A percentile compares a stretch with the other conserved stretches of the same genome.
These are phyloP conservation scores for Dynastes tityus DNA, from an alignment of 2,888 invertebrate genomes.

Conservation along the genomic window DNA sequence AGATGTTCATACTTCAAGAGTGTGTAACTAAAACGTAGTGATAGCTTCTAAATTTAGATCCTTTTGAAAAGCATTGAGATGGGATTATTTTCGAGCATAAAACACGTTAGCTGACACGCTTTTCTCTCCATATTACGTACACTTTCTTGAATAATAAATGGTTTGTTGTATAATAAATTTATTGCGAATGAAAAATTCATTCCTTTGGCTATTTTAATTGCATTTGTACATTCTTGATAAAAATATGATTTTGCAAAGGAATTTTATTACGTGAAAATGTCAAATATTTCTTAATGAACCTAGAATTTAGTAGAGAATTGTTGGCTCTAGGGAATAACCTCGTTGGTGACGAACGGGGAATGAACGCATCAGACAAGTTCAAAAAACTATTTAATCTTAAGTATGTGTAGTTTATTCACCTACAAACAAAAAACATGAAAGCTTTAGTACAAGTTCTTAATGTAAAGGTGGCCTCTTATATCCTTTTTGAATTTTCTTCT, in stretches of 20 bases:
- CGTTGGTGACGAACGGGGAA: too few species aligned
- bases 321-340: too few species aligned
- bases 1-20: slow-evolving; percentile 18
- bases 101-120: background rate
- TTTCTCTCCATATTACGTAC: background rate
- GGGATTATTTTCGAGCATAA: slow-evolving; percentile 3
- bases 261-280: background rate
- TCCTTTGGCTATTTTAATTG: background rate
- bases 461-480: too few species aligned
- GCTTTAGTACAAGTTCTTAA: too few species aligned
- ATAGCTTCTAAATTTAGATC: slow-evolving; percentile 23
- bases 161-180: background rate
- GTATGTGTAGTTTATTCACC: too few species aligned
- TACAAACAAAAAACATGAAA: too few species aligned
- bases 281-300: too few species aligned
- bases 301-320: too few species aligned
- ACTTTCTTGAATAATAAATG: background rate
- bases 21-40: slow-evolving; percentile 10
- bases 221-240: background rate
- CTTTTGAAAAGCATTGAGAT: slow-evolving; percentile 1
- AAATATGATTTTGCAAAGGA: background rate
- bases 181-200: background rate
- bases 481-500: too few species aligned
- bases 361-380: too few species aligned
- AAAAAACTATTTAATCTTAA: too few species aligned